phyloP scores from a whole-genome alignment of 2,888 invertebrate species.

The Allophyes oxyacanthae region DNA sequence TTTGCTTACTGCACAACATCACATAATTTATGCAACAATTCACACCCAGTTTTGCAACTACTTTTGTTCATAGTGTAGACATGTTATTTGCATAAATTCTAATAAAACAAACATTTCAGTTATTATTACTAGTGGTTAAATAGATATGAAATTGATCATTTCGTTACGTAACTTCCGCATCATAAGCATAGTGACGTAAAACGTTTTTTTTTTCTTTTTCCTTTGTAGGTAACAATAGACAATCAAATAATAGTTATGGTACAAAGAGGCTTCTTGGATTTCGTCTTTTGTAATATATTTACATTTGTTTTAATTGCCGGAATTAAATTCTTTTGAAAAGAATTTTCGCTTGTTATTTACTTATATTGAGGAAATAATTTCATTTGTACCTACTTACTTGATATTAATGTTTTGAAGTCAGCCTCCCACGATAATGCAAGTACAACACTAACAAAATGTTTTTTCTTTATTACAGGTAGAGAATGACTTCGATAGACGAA shows the following conservation, averaged over 20 bases:
- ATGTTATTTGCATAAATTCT: constrained; percentile 7
- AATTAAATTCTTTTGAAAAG: constrained; percentile 21
- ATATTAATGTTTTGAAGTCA: too few relatives aligned
- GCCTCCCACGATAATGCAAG: background rate
- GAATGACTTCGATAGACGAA: constrained; percentile 86
- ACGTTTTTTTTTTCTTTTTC: constrained; percentile 1
- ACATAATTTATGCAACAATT: constrained; percentile 45
- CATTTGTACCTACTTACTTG: too few relatives aligned
- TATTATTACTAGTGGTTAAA: constrained; percentile 12
- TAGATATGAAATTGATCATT: constrained; percentile 25
- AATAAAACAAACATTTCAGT: constrained; percentile 13
- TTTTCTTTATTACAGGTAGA: constrained; percentile 80
- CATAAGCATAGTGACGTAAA: constrained; percentile 21
- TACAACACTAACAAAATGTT: constrained; percentile 4
- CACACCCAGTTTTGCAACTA: constrained; percentile 40
- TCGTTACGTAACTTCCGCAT: constrained; percentile 30
- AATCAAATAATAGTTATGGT: constrained; percentile 24
- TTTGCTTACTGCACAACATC: constrained; percentile 34
- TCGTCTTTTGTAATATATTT: constrained; percentile 5
- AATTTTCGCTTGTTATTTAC: constrained; percentile 14
- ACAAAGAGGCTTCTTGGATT: constrained; percentile 11
- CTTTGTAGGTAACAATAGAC: constrained; percentile 27
- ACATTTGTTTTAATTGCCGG: constrained; percentile 24
- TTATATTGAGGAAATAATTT: constrained; percentile 19
- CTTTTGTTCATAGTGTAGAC: constrained; percentile 2